Base-by-base conservation (phyloP, 2,888 invertebrate genomes). In the Hoplodrina blanda region DNA sequence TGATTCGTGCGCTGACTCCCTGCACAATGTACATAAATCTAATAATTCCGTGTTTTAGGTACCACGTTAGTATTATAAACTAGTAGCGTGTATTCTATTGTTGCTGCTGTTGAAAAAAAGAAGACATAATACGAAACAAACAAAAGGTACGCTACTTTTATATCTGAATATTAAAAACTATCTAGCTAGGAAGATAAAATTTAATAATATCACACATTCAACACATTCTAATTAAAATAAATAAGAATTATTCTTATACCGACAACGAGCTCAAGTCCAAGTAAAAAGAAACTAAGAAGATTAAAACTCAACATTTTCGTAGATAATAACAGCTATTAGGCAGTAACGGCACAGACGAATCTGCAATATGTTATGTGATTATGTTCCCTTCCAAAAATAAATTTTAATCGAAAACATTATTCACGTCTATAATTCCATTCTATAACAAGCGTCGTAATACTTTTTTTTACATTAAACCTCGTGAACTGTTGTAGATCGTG, bases 391-490 rank as follows among this genome's bases (percentile, higher is more conserved):
- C 20, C 30, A 82, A 78, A 70, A 63, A 64, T 64, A 59, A 82
- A 80, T 63, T 53, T 19, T 73, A 73, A 83, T 80, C 59, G 64
- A 71, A 72, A 72, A 69, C 53, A 57, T 72, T 69, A 80, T 70
- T 66, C 56, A 53, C 37, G 46, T 55, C 61, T 74, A 74, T 66
- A 78, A 78, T 78, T 78, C 74, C 63, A 71, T 72, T 75, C 69
- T 50, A 62, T 71, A 81, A 76, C 76, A 69, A 77, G 75, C 62
- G 55, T 44, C 52, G 52, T 78, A 62, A 73, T 52, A 68, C n/a
- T n/a, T n/a, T 80, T 85, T 86, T 83, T 87, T 87, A 70, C 68
- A 79, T 76, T 64, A 76, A 69, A 73, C 74, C 75, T 77, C 69
- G 75, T 76, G 75, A 78, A 69, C 71, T 75, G 64, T 62, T 56